Evolutionary conservation across 1,140 invertebrate genomes (phyloP).

Genomic region (Thaumatotibia leucotreta): DNA sequence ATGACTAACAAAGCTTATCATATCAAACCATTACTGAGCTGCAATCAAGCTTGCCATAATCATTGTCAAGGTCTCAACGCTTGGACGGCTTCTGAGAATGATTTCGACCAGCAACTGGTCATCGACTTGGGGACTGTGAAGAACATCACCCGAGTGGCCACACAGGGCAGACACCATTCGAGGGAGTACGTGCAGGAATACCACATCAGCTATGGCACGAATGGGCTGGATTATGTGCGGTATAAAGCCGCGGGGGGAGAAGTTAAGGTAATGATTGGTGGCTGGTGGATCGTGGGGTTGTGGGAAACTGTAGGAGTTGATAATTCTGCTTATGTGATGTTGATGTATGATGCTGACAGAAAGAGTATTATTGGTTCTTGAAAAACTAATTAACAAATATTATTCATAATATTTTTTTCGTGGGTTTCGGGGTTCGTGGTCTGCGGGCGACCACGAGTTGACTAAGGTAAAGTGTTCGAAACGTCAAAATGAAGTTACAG

Average conservation of each 20-base stretch:
- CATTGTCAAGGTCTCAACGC: slow-evolving; percentile 86
- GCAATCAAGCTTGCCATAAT: neutral
- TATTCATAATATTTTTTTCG: too few relatives aligned
- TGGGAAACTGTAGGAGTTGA: neutral
- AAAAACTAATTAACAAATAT: too few relatives aligned
- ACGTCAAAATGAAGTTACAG: too few relatives aligned
- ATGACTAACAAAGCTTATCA: slow-evolving; percentile 27
- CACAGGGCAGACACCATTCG: slow-evolving; percentile 91
- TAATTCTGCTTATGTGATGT: too few relatives aligned
- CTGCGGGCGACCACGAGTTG: too few relatives aligned
- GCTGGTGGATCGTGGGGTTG: too few relatives aligned
- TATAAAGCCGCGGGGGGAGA: slow-evolving; percentile 92
- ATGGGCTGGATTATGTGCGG: slow-evolving; percentile 90
- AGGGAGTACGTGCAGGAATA: slow-evolving; percentile 96
- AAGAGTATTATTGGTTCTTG: too few relatives aligned
- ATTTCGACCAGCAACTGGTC: slow-evolving; percentile 93
- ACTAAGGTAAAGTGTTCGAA: too few relatives aligned
- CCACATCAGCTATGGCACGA: slow-evolving; percentile 93
- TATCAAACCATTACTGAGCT: neutral
- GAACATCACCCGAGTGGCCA: slow-evolving; percentile 92
- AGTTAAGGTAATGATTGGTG: slow-evolving; percentile 86
- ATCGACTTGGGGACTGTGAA: slow-evolving; percentile 92
- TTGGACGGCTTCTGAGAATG: slow-evolving; percentile 94
- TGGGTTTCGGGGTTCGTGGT: too few relatives aligned
- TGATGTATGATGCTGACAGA: too few relatives aligned